Conservation (phyloP, 2,888 invertebrate genomes). For the Gasteruption jaculator region DNA sequence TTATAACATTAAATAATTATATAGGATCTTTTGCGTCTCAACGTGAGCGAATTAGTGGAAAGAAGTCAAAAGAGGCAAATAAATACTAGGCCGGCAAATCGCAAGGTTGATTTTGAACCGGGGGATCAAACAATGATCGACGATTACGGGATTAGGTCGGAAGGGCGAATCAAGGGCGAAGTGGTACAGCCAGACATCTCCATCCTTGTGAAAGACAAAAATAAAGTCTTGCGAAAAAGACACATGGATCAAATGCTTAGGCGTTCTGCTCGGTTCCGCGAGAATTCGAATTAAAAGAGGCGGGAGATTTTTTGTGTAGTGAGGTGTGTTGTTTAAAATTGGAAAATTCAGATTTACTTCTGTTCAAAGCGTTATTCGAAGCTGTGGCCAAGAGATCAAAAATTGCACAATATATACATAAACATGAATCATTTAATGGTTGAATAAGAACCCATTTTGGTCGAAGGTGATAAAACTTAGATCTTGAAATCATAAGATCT, state of each 20-base stretch:
- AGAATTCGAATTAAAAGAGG: too few species aligned
- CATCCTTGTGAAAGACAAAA: too few species aligned
- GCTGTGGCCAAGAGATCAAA: constrained; percentile 13
- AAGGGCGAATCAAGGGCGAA: constrained; percentile 8
- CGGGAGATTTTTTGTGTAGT: too few species aligned
- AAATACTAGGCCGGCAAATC: not conserved
- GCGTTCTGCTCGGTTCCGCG: too few species aligned
- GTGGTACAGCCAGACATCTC: too few species aligned
- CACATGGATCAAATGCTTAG: too few species aligned
- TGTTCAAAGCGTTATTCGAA: constrained; percentile 9
- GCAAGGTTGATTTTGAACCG: not conserved
- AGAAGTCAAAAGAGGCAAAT: constrained; percentile 9
- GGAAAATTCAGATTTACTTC: not conserved
- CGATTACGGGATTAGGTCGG: constrained; percentile 3
- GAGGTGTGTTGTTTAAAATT: too few species aligned
- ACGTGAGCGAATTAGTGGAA: constrained; percentile 6
- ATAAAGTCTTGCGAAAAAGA: too few species aligned
- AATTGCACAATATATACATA: constrained; percentile 19
- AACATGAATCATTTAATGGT: constrained; percentile 9
- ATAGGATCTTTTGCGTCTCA: constrained; percentile 4
- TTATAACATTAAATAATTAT: too few species aligned
- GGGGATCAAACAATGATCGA: constrained; percentile 13
- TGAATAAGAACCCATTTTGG: constrained; percentile 12
- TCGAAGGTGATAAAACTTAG: constrained; percentile 14
- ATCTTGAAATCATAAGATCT: constrained; percentile 8